Evolutionary conservation across 2,797 vertebrate genomes (phyloP), one percentile per base, ranked within the genome.

Genomic region (Cheracebus regulus): DNA sequence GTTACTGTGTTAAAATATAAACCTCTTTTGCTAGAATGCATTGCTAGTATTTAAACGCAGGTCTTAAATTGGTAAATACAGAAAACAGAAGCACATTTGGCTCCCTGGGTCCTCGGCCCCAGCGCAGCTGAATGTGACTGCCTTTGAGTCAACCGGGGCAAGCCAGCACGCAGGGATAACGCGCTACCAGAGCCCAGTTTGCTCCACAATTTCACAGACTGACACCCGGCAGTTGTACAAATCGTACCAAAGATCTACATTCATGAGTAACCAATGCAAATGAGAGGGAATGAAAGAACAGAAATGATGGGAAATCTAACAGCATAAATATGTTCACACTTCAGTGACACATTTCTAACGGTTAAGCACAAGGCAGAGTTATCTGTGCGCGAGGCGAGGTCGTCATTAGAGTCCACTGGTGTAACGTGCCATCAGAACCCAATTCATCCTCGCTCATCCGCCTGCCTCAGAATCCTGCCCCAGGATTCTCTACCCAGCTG

Each of bases 231-330:
- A 12, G 96, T 67, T 93, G 92, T n/a, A 83, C 83, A 80, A 72
- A 94, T 97, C 70, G 0, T 44, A 61, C 87, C n/a, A 2, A 79
- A 96, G 90, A 91, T 90, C 88, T 94, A 64, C 94, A 48, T 70
- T 86, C 93, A 86, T 93, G 96, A 97, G 96, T 92, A 97, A 97
- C 94, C 46, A 19, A 95, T 88, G 97, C 97, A 97, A 97, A 98
- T 79, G 91, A 97, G 90, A 96, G 36, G 92, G 89, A 89, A 48
- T 30, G 92, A 94, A 70, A 95, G 97, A 57, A 46, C 81, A 95
- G 94, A 95, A 81, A 75, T 90, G 95, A 91, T 70, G 97, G 96
- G 94, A 97, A 96, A 85, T 41, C 48, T 44, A 81, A 70, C 79
- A 87, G 97, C 41, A 8, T 30, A 64, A 30, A 73, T 52, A 48